A percentile compares a stretch with the other conserved stretches of the same genome.
Evolutionary conservation across 2,113 vertebrate genomes (phyloP).

Genomic region (Megaceryle torquata): DNA sequence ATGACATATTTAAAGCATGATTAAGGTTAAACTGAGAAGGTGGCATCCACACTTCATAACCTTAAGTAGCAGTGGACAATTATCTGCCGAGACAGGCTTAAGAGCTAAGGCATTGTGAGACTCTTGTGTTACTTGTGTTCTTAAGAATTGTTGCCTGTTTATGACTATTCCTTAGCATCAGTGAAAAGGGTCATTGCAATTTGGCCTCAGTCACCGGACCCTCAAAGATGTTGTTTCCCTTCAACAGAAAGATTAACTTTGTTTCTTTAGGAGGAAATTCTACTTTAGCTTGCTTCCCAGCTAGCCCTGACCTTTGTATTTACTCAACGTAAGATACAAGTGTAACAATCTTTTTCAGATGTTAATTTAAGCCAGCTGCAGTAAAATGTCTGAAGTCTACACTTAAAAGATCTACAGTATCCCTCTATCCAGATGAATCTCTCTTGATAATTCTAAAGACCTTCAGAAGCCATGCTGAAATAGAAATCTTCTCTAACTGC

Average conservation of each 20-base stretch:
- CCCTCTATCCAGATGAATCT: neutral
- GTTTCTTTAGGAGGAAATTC: neutral
- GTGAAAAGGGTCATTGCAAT: neutral
- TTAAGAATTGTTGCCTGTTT: neutral
- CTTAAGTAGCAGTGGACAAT: neutral
- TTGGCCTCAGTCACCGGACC: neutral
- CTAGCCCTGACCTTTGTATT: neutral
- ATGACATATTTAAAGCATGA: neutral
- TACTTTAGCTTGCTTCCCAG: neutral
- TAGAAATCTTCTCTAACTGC: neutral
- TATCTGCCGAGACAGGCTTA: neutral
- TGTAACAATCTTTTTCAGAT: neutral
- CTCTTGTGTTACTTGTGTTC: neutral
- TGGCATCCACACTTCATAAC: neutral
- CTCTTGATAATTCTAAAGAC: neutral
- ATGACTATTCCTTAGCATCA: neutral
- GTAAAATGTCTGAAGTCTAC: neutral
- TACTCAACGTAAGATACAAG: neutral
- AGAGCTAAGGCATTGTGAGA: neutral
- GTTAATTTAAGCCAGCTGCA: neutral
- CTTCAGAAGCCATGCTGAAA: neutral
- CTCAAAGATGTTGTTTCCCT: neutral
- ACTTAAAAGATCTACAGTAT: neutral
- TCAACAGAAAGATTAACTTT: neutral
- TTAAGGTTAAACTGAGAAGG: neutral